Conservation (phyloP, 2,888 invertebrate species). For the Teleogryllus oceanicus region DNA sequence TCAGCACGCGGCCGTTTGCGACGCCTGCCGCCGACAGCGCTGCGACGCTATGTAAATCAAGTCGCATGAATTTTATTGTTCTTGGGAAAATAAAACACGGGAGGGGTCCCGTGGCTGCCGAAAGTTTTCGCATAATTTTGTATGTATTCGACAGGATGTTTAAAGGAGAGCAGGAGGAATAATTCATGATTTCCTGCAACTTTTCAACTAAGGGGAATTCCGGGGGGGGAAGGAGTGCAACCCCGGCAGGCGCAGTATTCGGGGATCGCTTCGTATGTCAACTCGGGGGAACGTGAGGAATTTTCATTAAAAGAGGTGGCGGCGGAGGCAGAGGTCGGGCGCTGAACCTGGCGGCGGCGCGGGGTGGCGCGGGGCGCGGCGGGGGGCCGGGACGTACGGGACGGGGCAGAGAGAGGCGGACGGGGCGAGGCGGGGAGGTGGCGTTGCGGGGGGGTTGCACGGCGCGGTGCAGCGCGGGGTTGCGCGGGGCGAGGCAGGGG, state of each 20-base stretch:
- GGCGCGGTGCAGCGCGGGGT: no score
- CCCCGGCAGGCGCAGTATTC: not conserved
- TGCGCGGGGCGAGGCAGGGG: no score
- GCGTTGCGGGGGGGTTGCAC: no score
- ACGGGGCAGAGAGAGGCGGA: conserved; percentile 99
- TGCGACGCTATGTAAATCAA: not conserved
- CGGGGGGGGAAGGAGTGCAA: not conserved
- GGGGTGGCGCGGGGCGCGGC: not conserved
- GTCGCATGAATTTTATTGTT: not conserved
- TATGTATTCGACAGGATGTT: conserved; percentile 1
- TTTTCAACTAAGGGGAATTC: not conserved
- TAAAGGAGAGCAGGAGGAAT: not conserved
- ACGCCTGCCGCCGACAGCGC: not conserved
- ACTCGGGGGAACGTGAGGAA: not conserved
- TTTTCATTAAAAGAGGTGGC: conserved; percentile 4
- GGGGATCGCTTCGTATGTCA: not conserved
- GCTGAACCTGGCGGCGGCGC: not conserved
- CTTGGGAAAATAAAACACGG: not conserved
- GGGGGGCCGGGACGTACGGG: conserved; percentile 61
- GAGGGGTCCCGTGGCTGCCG: not conserved
- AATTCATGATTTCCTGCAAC: not conserved
- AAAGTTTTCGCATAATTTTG: not conserved
- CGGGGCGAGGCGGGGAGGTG: conserved; percentile 48
- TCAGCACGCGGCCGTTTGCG: not conserved
- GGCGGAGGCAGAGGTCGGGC: not conserved